These are phyloP conservation scores for Nothoprocta pentlandii DNA, from an alignment of 2,113 vertebrate species.

Conservation along the genomic window DNA sequence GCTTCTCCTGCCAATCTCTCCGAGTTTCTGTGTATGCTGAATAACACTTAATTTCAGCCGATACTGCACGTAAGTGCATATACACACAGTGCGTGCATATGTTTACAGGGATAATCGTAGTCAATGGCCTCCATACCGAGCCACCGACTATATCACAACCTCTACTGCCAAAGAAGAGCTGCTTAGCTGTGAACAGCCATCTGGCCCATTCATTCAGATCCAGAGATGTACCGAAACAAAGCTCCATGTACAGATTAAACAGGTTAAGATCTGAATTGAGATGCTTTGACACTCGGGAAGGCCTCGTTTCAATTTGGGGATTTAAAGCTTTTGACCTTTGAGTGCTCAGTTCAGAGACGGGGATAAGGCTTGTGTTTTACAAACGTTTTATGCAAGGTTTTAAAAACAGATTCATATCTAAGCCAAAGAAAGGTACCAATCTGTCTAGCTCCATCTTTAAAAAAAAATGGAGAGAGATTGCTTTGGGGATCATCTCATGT, in stretches of 20 bases:
- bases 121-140: neutral
- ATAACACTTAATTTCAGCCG: neutral
- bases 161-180: neutral
- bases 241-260: neutral
- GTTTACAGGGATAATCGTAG: neutral
- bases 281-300: neutral
- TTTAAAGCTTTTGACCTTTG: neutral
- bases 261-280: neutral
- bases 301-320: neutral
- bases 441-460: neutral
- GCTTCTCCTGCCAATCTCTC: neutral
- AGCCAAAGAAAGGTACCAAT: neutral
- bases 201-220: neutral
- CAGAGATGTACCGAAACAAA: neutral
- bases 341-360: neutral
- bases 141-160: neutral
- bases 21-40: neutral
- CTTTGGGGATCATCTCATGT: neutral
- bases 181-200: neutral
- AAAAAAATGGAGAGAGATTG: neutral
- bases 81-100: neutral
- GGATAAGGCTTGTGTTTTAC: neutral
- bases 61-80: neutral
- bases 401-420: neutral
- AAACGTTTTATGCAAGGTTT: neutral